Evolutionary conservation across 2,888 invertebrate species (phyloP), one percentile per base, ranked within the genome.

Genomic region (Amphipoea lucens): DNA sequence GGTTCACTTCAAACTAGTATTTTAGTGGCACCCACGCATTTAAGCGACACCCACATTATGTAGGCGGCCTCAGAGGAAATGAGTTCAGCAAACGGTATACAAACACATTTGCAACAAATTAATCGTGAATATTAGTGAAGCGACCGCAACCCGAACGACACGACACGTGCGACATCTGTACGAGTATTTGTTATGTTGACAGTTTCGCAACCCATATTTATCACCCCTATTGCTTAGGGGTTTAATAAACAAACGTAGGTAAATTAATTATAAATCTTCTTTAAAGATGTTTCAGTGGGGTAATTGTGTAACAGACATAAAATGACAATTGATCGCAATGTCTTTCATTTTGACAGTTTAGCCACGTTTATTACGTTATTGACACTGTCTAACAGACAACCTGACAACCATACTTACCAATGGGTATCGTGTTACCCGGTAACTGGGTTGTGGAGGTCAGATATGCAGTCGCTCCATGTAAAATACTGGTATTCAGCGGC

Each of bases 161-260:
- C 40, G 72, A 42, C 83, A 71, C 69, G 45, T 75, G 84, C 29
- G 29, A 51, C 45, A 54, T 60, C 68, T 51, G 63, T 66, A 45
- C 68, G 12, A 72, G 62, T 67, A 83, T 87, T 87, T 74, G 69
- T 83, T 71, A 68, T 57, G 62, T 72, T 62, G 78, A 74, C 87
- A 78, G 65, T 74, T 62, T 63, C 74, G 12, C 60, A 40, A 74
- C 72, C 36, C 14, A 20, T 73, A 84, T 84, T 78, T 63, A 73
- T 79, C 66, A 83, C 48, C 14, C 51, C 77, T 40, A 57, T 77
- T 23, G 62, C 65, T 74, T 65, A 12, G 14, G n/a, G 67, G 42
- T 83, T 78, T 74, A 78, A 74, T 84, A 72, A 74, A n/a, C 36
- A 86, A 73, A 74, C n/a, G n/a, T 72, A 36, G 7, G 9, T n/a